These are phyloP conservation scores for Colletes collaris DNA, from an alignment of 2,888 invertebrate species.

Conservation along the genomic window DNA sequence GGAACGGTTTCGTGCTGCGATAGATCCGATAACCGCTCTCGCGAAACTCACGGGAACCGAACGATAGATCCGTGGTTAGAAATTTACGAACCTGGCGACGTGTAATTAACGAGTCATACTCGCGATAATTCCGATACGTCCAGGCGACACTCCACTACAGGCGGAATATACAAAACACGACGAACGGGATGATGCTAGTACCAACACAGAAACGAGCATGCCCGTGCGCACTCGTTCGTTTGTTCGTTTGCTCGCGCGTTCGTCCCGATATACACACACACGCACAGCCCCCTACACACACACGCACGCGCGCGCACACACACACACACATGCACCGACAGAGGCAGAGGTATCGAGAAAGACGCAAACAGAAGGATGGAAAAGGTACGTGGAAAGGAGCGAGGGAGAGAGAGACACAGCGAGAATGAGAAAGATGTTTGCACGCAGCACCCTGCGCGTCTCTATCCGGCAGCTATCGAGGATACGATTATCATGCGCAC, in stretches of 20 bases:
- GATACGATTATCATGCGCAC: constrained; percentile 54
- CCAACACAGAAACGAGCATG: constrained; percentile 48
- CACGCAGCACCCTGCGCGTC: constrained; percentile 61
- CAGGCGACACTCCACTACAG: constrained; percentile 32
- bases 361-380: constrained; percentile 40
- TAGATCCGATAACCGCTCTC: constrained; percentile 35
- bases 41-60: constrained; percentile 14
- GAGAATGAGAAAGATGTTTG: constrained; percentile 21
- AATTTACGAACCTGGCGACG: constrained; percentile 37
- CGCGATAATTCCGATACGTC: constrained; percentile 31
- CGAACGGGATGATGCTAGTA: constrained; percentile 46
- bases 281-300: not conserved
- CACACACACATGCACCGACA: constrained; percentile 1
- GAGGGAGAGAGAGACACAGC: not conserved
- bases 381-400: constrained; percentile 25
- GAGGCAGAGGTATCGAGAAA: constrained; percentile 44
- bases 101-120: constrained; percentile 38
- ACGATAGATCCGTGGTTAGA: constrained; percentile 32
- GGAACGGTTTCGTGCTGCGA: constrained; percentile 15
- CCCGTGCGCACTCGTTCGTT: constrained; percentile 61
- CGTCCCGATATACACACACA: constrained; percentile 36
- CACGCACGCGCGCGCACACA: constrained; percentile 1
- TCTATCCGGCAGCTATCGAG: constrained; percentile 56
- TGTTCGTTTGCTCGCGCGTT: constrained; percentile 57
- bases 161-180: constrained; percentile 50